Evolutionary conservation across 1,140 invertebrate genomes (phyloP).

Genomic region (Belonocnema kinseyi): DNA sequence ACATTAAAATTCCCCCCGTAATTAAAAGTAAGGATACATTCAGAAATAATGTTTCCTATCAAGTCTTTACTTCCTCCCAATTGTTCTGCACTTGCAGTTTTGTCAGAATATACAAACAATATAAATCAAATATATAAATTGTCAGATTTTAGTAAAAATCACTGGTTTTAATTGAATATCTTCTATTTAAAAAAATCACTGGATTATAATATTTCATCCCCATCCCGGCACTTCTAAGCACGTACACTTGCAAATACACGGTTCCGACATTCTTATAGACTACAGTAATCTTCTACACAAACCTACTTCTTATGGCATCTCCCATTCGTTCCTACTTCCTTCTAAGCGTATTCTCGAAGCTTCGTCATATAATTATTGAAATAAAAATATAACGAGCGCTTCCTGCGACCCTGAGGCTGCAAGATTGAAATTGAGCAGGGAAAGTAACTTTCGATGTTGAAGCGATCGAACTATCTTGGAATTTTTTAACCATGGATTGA

Average conservation of each 20-base stretch:
- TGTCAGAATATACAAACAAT: constrained; percentile 7
- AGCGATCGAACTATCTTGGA: constrained; percentile 4
- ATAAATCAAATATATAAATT: constrained; percentile 3
- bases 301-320: constrained; percentile 8
- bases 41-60: constrained; percentile 25
- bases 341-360: constrained; percentile 14
- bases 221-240: background rate
- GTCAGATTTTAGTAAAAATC: background rate
- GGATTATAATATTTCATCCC: background rate
- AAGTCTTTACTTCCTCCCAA: constrained; percentile 27
- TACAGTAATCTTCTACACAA: background rate
- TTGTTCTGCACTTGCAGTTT: constrained; percentile 15
- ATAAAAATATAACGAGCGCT: constrained; percentile 22
- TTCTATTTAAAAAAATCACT: background rate
- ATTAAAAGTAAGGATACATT: constrained; percentile 19
- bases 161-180: background rate
- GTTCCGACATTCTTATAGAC: background rate
- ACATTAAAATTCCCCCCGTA: constrained; percentile 1
- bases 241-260: background rate
- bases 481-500: background rate
- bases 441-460: background rate
- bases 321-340: background rate
- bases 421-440: background rate
- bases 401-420: background rate
- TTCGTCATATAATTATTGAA: background rate